Conservation (phyloP, 1,140 invertebrate genomes). For the Pogonus chalceus region DNA sequence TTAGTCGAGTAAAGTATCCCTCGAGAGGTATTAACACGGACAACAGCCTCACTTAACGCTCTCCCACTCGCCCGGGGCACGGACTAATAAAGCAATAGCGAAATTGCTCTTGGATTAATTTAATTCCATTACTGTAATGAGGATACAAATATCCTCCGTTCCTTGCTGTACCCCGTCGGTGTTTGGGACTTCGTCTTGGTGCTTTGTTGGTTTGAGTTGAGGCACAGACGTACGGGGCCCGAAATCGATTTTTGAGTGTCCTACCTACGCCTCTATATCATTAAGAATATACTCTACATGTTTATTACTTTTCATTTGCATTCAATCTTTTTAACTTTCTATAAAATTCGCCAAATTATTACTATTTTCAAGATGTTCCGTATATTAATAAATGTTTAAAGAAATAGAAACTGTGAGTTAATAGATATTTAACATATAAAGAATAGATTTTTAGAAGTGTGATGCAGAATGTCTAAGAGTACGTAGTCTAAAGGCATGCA, state of each 20-base stretch:
- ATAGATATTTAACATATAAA: constrained; percentile 21
- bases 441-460: too few relatives aligned
- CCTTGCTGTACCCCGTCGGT: too few relatives aligned
- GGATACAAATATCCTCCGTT: constrained; percentile 22
- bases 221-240: background rate
- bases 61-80: constrained; percentile 1
- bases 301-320: too few relatives aligned
- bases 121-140: constrained; percentile 23
- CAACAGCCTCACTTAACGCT: background rate
- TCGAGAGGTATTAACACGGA: constrained; percentile 3
- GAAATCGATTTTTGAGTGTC: background rate
- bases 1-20: constrained; percentile 9
- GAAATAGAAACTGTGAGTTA: constrained; percentile 25
- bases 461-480: too few relatives aligned
- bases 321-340: too few relatives aligned
- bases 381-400: too few relatives aligned
- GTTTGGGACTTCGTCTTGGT: too few relatives aligned
- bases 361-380: too few relatives aligned
- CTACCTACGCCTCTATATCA: too few relatives aligned
- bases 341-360: too few relatives aligned
- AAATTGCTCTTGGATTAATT: constrained; percentile 16
- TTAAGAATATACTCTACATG: too few relatives aligned
- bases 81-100: constrained; percentile 3
- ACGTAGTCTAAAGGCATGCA: too few relatives aligned
- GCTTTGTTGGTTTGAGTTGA: background rate